Conservation (phyloP, 2,888 invertebrate genomes). For the Lasioglossum villosulum region DNA sequence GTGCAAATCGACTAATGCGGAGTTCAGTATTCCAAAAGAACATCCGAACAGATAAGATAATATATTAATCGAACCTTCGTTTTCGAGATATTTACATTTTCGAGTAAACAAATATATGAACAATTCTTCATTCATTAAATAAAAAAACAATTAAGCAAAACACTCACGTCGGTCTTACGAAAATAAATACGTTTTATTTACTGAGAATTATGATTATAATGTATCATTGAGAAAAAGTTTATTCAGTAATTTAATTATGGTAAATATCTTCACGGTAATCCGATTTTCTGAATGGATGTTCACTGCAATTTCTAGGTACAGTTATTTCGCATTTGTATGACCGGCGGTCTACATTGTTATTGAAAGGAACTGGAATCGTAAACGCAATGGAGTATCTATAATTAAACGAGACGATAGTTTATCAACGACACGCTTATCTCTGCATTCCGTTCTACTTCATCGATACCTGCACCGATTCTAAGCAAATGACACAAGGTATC, state of each 20-base stretch:
- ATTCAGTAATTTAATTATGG: background rate
- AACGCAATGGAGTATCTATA: background rate
- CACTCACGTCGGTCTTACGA: background rate
- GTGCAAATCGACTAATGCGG: background rate
- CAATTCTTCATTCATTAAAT: too few relatives aligned
- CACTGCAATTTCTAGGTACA: background rate
- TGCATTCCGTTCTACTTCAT: background rate
- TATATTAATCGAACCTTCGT: background rate
- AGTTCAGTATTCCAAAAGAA: background rate
- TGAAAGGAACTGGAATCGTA: background rate
- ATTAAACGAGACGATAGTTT: constrained; percentile 6
- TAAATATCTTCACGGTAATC: background rate
- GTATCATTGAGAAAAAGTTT: background rate
- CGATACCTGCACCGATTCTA: background rate
- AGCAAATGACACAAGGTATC: background rate
- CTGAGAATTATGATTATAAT: background rate
- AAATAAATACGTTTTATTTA: background rate
- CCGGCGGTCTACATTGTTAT: background rate
- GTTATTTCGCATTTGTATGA: background rate
- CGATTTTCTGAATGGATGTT: background rate
- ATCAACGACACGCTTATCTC: constrained; percentile 1
- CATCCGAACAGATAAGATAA: background rate
- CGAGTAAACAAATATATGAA: background rate
- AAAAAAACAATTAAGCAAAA: too few relatives aligned
- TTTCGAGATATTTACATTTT: background rate